These are phyloP conservation scores for Heliconius nattereri DNA, from an alignment of 1,140 invertebrate genomes.

Conservation along the genomic window DNA sequence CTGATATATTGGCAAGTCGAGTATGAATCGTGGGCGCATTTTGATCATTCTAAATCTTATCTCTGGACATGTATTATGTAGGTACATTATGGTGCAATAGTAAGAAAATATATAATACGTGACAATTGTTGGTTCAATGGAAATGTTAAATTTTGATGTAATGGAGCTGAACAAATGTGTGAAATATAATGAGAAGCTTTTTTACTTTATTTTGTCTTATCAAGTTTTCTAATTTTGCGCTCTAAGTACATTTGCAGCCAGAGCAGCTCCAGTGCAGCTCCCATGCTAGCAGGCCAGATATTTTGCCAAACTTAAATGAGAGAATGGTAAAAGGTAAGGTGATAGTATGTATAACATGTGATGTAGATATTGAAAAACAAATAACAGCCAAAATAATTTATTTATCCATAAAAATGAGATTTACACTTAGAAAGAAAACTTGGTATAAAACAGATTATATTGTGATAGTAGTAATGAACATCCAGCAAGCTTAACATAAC, in stretches of 20 bases:
- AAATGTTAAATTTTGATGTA: too few species aligned
- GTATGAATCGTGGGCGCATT: not conserved
- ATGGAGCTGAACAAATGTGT: too few species aligned
- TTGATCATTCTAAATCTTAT: constrained; percentile 6
- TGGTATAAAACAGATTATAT: not conserved
- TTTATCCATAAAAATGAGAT: not conserved
- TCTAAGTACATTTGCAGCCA: too few species aligned
- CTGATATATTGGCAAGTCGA: not conserved
- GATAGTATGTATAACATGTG: too few species aligned
- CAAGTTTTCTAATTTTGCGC: too few species aligned
- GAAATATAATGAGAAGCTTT: too few species aligned
- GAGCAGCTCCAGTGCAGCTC: too few species aligned
- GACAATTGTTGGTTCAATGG: not conserved
- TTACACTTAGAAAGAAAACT: not conserved
- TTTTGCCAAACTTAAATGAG: too few species aligned
- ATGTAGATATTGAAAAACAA: not conserved
- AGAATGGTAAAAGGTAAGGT: too few species aligned
- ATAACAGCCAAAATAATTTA: not conserved
- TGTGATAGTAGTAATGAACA: too few species aligned
- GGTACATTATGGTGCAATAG: not conserved
- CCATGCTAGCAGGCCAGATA: too few species aligned
- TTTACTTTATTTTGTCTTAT: too few species aligned
- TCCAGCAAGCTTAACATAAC: not conserved
- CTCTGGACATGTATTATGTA: not conserved
- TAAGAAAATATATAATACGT: not conserved